Evolutionary conservation across 2,113 vertebrate genomes (phyloP).

Genomic region (Orthonyx spaldingii): DNA sequence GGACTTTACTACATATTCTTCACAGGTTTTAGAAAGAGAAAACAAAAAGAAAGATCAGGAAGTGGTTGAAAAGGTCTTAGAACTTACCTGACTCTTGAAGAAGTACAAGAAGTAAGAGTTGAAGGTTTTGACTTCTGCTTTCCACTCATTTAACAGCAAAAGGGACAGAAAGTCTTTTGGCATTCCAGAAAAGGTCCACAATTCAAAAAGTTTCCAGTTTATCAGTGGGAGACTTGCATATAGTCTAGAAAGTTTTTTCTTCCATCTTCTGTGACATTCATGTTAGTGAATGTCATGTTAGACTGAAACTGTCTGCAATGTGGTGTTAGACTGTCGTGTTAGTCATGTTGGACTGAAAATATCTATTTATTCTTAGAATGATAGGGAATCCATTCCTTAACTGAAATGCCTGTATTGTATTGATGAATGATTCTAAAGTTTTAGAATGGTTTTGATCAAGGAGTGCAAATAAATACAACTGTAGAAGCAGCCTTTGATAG

Average conservation of each 20-base stretch:
- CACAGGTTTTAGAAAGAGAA: background rate
- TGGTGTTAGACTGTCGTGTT: too few species aligned
- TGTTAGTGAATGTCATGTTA: too few species aligned
- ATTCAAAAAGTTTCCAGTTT: background rate
- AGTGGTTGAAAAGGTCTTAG: background rate
- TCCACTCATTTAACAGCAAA: background rate
- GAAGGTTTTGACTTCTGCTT: background rate
- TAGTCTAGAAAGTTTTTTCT: background rate
- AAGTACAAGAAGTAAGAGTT: background rate
- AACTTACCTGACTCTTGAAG: background rate
- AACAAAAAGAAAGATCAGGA: background rate
- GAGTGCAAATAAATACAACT: background rate
- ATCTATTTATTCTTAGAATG: background rate
- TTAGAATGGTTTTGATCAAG: background rate
- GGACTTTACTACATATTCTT: background rate
- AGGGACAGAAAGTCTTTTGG: background rate
- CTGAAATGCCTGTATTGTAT: background rate
- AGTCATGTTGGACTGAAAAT: background rate
- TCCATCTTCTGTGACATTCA: background rate
- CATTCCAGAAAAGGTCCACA: background rate
- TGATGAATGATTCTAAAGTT: background rate
- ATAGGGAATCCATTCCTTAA: background rate
- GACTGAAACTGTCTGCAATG: too few species aligned
- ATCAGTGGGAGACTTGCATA: background rate
- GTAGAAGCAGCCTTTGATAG: background rate